Conservation (phyloP, 2,797 vertebrate genomes). For the Myotis daubentonii region DNA sequence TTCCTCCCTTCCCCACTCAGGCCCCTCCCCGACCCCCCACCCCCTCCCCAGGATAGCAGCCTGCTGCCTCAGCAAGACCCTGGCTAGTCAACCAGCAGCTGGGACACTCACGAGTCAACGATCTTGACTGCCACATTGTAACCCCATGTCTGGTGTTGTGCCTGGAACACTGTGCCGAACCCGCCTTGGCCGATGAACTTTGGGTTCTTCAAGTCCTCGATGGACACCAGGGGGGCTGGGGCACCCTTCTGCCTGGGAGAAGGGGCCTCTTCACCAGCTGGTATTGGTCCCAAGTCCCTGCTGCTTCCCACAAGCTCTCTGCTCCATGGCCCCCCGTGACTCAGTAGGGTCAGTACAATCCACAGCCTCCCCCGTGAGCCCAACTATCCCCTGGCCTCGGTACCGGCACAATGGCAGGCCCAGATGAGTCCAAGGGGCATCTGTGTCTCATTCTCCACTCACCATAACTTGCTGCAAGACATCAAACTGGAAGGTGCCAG, state of each 20-base stretch:
- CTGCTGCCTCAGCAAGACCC: background rate
- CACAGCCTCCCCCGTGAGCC: background rate
- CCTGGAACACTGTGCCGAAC: conserved; percentile 68
- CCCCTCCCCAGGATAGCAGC: background rate
- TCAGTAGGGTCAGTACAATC: background rate
- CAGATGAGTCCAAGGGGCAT: background rate
- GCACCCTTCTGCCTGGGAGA: background rate
- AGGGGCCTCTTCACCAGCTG: background rate
- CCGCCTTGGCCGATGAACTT: background rate
- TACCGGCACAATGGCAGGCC: background rate
- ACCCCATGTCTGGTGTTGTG: background rate
- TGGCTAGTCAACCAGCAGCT: fast-evolving
- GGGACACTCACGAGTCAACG: conserved; percentile 67
- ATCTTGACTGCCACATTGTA: conserved; percentile 70
- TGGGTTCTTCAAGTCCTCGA: background rate
- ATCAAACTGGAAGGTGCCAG: background rate
- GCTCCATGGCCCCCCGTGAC: background rate
- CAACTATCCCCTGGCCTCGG: background rate
- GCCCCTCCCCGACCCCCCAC: too few species aligned
- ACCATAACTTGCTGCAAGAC: conserved; percentile 51
- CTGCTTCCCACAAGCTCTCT: background rate
- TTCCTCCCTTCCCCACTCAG: background rate
- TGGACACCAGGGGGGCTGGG: background rate
- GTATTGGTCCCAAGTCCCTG: background rate
- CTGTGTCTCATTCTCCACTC: background rate